phyloP scores from a whole-genome alignment of 2,888 invertebrate species.

The Agriopis leucophaearia region DNA sequence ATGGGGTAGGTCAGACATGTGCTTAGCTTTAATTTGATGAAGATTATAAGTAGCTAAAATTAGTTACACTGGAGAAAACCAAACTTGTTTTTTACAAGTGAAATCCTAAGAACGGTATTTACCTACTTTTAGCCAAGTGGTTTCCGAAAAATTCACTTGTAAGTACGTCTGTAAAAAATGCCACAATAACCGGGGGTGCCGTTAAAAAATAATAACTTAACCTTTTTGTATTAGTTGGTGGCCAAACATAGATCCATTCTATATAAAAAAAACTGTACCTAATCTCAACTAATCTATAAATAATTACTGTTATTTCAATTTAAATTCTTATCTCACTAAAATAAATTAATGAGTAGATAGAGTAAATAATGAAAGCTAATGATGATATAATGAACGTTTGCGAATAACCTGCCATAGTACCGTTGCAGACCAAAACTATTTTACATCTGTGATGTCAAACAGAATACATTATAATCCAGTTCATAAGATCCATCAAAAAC shows the following conservation, averaged over 20 bases:
- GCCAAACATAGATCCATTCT: no score
- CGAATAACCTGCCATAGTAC: slow-evolving; percentile 55
- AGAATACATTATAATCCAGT: slow-evolving; percentile 15
- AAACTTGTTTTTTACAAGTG: no score
- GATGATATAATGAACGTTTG: slow-evolving; percentile 52
- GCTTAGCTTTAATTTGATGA: slow-evolving; percentile 62
- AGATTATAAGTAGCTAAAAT: slow-evolving; percentile 11
- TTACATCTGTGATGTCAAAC: slow-evolving; percentile 15
- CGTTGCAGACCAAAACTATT: slow-evolving; percentile 49
- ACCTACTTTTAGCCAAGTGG: no score
- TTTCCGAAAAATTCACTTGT: no score
- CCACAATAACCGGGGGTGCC: no score
- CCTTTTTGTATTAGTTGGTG: background rate
- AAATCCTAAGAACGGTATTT: no score
- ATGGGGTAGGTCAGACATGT: slow-evolving; percentile 82
- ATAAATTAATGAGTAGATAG: slow-evolving; percentile 1
- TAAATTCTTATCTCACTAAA: slow-evolving; percentile 5
- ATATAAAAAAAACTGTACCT: background rate
- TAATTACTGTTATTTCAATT: slow-evolving; percentile 18
- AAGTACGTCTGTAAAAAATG: no score
- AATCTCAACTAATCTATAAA: background rate
- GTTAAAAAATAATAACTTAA: no score
- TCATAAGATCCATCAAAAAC: slow-evolving; percentile 7
- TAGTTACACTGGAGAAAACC: background rate
- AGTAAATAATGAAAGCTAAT: slow-evolving; percentile 34